Evolutionary conservation across 2,113 vertebrate species (phyloP), one percentile per base, ranked within the genome.

Genomic region (Coreoperca whiteheadi): DNA sequence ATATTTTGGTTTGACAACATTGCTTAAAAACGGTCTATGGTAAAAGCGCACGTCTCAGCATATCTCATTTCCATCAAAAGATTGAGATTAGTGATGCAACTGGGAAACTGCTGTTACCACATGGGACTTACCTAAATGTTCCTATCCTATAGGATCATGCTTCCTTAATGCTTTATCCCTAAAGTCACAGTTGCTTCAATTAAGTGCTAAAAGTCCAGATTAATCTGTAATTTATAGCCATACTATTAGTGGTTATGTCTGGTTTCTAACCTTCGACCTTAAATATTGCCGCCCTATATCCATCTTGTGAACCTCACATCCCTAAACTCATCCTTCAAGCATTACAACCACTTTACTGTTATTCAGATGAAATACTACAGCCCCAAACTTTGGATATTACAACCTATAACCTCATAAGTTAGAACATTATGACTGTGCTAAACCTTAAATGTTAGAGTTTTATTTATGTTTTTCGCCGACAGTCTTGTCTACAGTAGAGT

Each of bases 321-420:
- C 43, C n/a, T 1, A 30, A 8, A 12, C n/a, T 50, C 21, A 20
- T 54, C 56, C 64, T 46, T 71, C 66, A 34, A 50, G 1, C 11
- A 18, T 68, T n/a, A 41, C 60, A 56, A 4, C 30, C 30, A 48
- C 39, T 65, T 46, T 5, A 21, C 53, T 37, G 7, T 37, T 46
- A 10, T 3, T 9, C 28, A 16, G 16, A 32, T 61, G 10, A 74
- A 48, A 54, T n/a, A 64, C n/a, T 30, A 5, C 66, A 63, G 34
- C 34, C 20, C 56, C 54, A 56, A 51, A 65, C 41, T 63, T 34
- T 12, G 32, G 30, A 32, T 20, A 21, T 20, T 34, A 23, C 18
- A 60, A 41, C n/a, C 54, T 43, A 25, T 54, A 82, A 61, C 65
- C 71, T 74, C 41, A 30, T 2, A 48, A 39, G 48, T 64, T 80